Base-by-base conservation (phyloP, 2,888 invertebrate genomes). In the Tethea ocularis region DNA sequence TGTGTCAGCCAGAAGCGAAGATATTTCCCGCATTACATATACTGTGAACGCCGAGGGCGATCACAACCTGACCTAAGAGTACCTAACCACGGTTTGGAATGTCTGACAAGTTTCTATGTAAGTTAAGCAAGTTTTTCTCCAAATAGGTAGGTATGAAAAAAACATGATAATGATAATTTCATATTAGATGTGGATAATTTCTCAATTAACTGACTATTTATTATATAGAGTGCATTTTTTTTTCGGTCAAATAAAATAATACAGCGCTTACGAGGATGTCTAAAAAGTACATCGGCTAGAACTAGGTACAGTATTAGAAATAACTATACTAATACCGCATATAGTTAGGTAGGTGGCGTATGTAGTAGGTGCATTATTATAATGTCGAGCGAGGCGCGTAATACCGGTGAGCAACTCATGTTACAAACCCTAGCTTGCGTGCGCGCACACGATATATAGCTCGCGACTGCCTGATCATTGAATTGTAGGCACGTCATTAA, bases 361-460 rank as follows among this genome's bases (percentile, higher is more conserved):
- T 63, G 64, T 65, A 63, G 63, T 65, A 63, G 63, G 65, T 62
- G 67, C 74, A 73, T 74, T 77, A 78, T 84, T 77, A 76, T 80
- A 78, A 72, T 69, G 74, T 80, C 83, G 78, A 71, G 75, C 80
- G 77, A 77, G 60, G 69, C 75, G 86, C 87, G 86, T 87, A 88
- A 87, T 83, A 88, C 87, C 82, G 80, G 88, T 85, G 79, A 76
- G 74, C 77, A 71, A 67, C 78, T 83, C 83, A 77, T 72, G 78
- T 86, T 84, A 82, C 84, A 76, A 63, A 66, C 65, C 62, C 62
- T 56, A 60, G 26, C 61, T 67, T 69, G 69, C 69, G 66, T 69
- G 70, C 61, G 65, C 64, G 61, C 60, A 60, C 57, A 57, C 60
- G 51, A 29, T 46, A 22, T 36, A 24, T 20, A 58, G 26, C 71